Conservation (phyloP, 2,113 vertebrate species). For the Dunckerocampus dactyliophorus region DNA sequence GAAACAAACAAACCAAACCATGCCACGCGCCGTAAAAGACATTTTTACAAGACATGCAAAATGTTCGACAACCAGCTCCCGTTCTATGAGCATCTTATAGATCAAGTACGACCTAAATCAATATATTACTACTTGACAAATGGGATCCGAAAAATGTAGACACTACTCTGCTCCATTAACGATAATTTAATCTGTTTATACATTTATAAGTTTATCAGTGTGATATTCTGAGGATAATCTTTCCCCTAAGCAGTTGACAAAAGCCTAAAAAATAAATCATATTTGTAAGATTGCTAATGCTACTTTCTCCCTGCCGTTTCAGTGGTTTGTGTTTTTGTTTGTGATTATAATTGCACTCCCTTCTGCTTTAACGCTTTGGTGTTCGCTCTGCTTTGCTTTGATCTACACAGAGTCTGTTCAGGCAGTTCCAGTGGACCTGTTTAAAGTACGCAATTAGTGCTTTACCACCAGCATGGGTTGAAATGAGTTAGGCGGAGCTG, state of each 20-base stretch:
- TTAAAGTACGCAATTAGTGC: constrained; percentile 13
- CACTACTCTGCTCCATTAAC: not conserved
- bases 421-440: not conserved
- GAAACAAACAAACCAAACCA: too few relatives aligned
- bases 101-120: not conserved
- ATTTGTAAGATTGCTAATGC: constrained; percentile 20
- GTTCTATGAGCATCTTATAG: too few relatives aligned
- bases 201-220: constrained; percentile 16
- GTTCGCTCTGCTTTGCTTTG: constrained; percentile 28
- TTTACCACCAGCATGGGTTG: constrained; percentile 7
- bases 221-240: not conserved
- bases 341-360: constrained; percentile 23
- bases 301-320: constrained; percentile 8
- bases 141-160: not conserved
- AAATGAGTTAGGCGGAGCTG: constrained; percentile 6
- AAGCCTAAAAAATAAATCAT: constrained; percentile 16
- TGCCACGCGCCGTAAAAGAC: too few relatives aligned
- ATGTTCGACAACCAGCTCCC: too few relatives aligned
- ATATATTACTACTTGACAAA: constrained; percentile 13
- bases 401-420: constrained; percentile 11
- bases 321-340: not conserved
- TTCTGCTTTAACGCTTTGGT: constrained; percentile 27
- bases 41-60: too few relatives aligned
- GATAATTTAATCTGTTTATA: constrained; percentile 7
- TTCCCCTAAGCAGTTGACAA: not conserved